Conservation (phyloP, 2,113 vertebrate species). For the Calidris pugnax region DNA sequence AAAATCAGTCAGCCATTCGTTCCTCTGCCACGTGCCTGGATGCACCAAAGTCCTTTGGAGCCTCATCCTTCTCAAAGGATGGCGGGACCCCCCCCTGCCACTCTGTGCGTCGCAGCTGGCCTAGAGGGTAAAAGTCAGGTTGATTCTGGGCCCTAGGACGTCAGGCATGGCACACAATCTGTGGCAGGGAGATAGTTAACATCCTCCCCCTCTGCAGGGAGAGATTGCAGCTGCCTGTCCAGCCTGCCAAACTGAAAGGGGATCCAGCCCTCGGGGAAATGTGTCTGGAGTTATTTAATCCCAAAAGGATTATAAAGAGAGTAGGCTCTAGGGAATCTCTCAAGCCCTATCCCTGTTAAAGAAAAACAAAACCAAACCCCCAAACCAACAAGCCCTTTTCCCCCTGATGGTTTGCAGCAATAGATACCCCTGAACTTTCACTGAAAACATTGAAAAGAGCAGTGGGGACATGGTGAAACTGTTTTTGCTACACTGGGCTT, state of each 20-base stretch:
- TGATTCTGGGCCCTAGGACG: background rate
- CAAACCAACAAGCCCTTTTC: background rate
- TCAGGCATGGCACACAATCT: background rate
- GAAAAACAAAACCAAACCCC: slow-evolving; percentile 23
- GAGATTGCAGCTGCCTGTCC: slow-evolving; percentile 60
- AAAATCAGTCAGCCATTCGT: background rate
- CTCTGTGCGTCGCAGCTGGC: fast-evolving
- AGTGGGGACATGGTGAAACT: background rate
- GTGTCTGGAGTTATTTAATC: slow-evolving; percentile 69
- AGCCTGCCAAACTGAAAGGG: slow-evolving; percentile 66
- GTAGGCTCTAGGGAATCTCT: slow-evolving; percentile 40
- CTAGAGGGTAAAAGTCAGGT: background rate
- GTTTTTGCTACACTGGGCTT: fast-evolving
- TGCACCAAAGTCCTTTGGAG: background rate
- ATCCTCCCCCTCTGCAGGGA: background rate
- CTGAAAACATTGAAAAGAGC: background rate
- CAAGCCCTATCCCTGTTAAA: background rate
- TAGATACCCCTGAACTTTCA: slow-evolving; percentile 19
- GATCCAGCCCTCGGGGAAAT: slow-evolving; percentile 54
- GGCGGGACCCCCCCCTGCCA: background rate
- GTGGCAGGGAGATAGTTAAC: slow-evolving; percentile 57
- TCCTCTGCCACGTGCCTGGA: background rate
- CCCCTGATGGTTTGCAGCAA: background rate
- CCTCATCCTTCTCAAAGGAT: background rate
- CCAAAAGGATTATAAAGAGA: slow-evolving; percentile 57